These are phyloP conservation scores for Pseudomyrmex cubaensis DNA, from an alignment of 1,140 invertebrate genomes.

Conservation along the genomic window DNA sequence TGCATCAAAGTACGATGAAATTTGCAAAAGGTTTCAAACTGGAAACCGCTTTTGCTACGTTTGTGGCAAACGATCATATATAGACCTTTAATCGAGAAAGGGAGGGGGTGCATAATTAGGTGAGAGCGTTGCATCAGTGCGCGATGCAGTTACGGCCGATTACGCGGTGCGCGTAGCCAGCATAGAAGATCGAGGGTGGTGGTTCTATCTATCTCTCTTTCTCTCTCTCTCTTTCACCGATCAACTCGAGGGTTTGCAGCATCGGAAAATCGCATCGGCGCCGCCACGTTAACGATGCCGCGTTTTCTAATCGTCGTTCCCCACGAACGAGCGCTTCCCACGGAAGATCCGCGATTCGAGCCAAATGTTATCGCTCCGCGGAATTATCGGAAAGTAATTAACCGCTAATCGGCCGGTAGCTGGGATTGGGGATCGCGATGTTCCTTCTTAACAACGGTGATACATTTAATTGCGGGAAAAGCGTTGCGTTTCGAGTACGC, in stretches of 20 bases:
- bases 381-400: constrained; percentile 61
- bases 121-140: constrained; percentile 27
- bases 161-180: constrained; percentile 25
- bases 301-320: constrained; percentile 55
- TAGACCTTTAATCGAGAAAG: constrained; percentile 16
- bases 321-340: constrained; percentile 41
- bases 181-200: constrained; percentile 30
- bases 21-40: constrained; percentile 12
- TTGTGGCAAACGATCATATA: background rate
- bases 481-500: constrained; percentile 39
- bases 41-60: background rate
- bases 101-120: constrained; percentile 26
- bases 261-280: constrained; percentile 26
- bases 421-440: constrained; percentile 41
- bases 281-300: constrained; percentile 58
- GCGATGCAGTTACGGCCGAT: constrained; percentile 30
- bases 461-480: constrained; percentile 14
- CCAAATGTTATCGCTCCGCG: constrained; percentile 51
- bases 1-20: background rate
- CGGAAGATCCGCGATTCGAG: constrained; percentile 47
- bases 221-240: background rate
- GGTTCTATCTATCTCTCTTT: constrained; percentile 1
- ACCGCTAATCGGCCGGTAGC: constrained; percentile 44
- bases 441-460: constrained; percentile 51
- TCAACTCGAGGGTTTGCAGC: background rate